Evolutionary conservation across 2,888 invertebrate genomes (phyloP), one percentile per base, ranked within the genome.

Genomic region (Argyresthia goedartella): DNA sequence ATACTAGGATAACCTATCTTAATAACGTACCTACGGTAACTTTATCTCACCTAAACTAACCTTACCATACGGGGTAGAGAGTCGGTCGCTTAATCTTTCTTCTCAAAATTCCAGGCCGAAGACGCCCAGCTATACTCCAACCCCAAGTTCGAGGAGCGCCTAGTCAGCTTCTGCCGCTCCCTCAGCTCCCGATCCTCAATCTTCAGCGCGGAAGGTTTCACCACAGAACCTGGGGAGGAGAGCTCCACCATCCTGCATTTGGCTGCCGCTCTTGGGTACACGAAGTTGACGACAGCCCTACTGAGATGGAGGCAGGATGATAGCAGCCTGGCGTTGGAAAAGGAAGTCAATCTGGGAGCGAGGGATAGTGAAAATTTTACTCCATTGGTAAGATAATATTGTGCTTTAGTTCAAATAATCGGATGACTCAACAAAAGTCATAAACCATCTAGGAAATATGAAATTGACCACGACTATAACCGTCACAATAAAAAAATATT

Each of bases 331-430:
- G 90, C 95, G 50, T 86, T 97, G 56, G 96, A 96, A 73, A 93
- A 94, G 34, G 98, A 98, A 88, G 94, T 98, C 44, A 96, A 98
- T 84, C 94, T 97, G 54, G 89, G 96, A 53, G 93, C 95, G 60
- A 92, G 95, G 66, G 98, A 98, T 76, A 91, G 92, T 57, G 93
- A 95, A 64, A 96, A 97, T 53, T 94, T 91, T 64, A 98, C 98
- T 6, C 97, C 98, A 52, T 87, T 99, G 87, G 96, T 96, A 77
- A 86, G 82, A 73, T 36, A 9, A 8, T 39, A n/a, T 25, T 25
- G 2, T 25, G 25, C 25, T 25, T 25, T 25, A 25, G 25, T 25
- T 25, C 2, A 25, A 25, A 6, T 25, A 25, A 6, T 25, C 25
- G 25, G 2, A 25, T 25, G 2, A 25, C 25, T 25, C 25, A 25